These are phyloP conservation scores for Apostichopus parvimensis DNA, from an alignment of 35 echinoderm and acorn worm genomes.

Conservation along the genomic window DNA sequence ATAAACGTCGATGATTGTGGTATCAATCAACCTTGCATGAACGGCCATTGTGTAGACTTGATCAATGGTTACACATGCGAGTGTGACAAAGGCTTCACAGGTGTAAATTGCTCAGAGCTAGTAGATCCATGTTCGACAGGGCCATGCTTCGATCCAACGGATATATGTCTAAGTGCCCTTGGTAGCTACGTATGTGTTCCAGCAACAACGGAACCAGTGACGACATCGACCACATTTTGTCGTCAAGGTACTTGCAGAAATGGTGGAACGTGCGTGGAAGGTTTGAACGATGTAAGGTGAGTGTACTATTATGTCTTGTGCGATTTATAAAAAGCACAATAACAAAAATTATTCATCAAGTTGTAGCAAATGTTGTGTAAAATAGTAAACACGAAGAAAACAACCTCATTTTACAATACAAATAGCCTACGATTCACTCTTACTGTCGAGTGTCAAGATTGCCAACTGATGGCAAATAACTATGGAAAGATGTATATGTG, in stretches of 20 bases:
- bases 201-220: not conserved
- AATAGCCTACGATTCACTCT: no score
- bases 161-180: slow-evolving; percentile 25
- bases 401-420: no score
- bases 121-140: not conserved
- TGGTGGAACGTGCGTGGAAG: not conserved
- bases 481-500: no score
- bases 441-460: no score
- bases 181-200: slow-evolving; percentile 25
- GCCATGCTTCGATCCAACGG: not conserved
- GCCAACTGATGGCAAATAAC: no score
- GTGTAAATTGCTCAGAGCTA: slow-evolving; percentile 45
- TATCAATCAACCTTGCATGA: slow-evolving; percentile 44
- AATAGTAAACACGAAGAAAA: no score
- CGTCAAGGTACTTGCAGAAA: slow-evolving; percentile 6
- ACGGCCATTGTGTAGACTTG: slow-evolving; percentile 83
- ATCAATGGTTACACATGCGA: slow-evolving; percentile 68
- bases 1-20: slow-evolving; percentile 9
- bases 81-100: slow-evolving; percentile 76
- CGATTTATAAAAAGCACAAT: no score
- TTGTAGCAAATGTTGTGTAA: no score
- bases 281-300: slow-evolving; percentile 8
- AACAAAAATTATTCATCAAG: no score
- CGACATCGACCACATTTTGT: not conserved
- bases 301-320: no score